Conservation (phyloP, 2,888 invertebrate genomes). For the Tromatobia lineatoria region DNA sequence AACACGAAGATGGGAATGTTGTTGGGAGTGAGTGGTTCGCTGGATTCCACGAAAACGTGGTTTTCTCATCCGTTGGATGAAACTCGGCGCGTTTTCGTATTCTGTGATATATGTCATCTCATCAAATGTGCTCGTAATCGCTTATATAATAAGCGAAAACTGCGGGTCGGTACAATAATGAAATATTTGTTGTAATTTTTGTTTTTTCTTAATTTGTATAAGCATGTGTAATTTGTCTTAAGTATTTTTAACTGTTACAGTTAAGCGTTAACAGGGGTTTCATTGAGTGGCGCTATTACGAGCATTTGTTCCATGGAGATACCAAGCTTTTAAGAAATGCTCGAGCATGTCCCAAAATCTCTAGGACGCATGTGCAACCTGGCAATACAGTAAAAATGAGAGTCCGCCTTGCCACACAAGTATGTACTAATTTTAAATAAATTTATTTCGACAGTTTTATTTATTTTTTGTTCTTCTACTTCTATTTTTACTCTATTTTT, state of each 20-base stretch:
- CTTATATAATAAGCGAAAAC: neutral
- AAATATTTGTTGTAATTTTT: neutral
- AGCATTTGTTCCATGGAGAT: neutral
- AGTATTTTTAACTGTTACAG: slow-evolving; percentile 4
- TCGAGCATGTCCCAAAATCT: slow-evolving; percentile 2
- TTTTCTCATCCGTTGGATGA: slow-evolving; percentile 22
- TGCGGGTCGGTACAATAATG: neutral
- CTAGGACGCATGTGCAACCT: slow-evolving; percentile 27
- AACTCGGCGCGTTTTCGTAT: slow-evolving; percentile 11
- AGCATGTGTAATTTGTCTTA: no score
- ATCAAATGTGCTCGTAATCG: slow-evolving; percentile 29
- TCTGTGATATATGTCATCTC: slow-evolving; percentile 15
- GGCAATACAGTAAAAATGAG: slow-evolving; percentile 61
- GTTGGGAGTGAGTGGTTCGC: neutral
- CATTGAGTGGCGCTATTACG: neutral
- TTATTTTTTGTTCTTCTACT: neutral
- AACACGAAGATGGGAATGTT: slow-evolving; percentile 17
- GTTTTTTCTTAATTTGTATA: neutral
- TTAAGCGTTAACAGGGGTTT: slow-evolving; percentile 4
- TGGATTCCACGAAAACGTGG: neutral
- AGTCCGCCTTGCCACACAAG: slow-evolving; percentile 61
- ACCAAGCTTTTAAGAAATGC: neutral
- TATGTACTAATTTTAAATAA: slow-evolving; percentile 20
- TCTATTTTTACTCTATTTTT: neutral
- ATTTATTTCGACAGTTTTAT: neutral